Percentiles rank a stretch among this genome's conserved stretches.
Evolutionary conservation across 2,797 vertebrate genomes (phyloP).

Genomic region (Semaprochilodus insignis): DNA sequence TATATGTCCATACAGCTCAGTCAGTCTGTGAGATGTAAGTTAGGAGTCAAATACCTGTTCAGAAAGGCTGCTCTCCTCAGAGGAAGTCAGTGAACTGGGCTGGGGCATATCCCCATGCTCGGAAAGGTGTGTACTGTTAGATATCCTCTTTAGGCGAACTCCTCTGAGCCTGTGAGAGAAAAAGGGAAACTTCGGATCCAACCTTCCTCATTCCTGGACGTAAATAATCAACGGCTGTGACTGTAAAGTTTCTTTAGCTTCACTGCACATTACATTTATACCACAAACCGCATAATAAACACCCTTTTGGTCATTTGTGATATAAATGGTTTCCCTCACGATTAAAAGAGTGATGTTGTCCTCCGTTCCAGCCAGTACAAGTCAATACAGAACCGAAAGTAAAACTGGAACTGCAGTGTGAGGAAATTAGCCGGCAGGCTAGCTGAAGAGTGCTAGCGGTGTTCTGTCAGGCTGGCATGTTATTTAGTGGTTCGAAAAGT

Average conservation of each 20-base stretch:
- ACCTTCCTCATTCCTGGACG: neutral
- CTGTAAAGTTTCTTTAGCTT: neutral
- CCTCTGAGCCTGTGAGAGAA: neutral
- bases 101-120: neutral
- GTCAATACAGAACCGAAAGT: conserved; percentile 10
- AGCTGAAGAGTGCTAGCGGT: neutral
- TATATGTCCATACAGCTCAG: too few species aligned
- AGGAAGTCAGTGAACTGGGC: neutral
- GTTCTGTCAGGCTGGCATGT: neutral
- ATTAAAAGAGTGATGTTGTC: neutral
- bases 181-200: neutral
- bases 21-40: neutral
- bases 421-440: neutral
- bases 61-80: neutral
- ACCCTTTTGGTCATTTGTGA: neutral
- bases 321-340: neutral
- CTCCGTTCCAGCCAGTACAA: neutral
- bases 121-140: neutral
- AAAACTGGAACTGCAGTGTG: neutral
- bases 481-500: neutral
- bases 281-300: neutral
- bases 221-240: too few species aligned
- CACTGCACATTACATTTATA: neutral
- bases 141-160: neutral
- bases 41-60: neutral